Percentiles rank a stretch among this genome's conserved stretches.
Conservation (phyloP, 1,140 invertebrate genomes). For the Fopius arisanus region DNA sequence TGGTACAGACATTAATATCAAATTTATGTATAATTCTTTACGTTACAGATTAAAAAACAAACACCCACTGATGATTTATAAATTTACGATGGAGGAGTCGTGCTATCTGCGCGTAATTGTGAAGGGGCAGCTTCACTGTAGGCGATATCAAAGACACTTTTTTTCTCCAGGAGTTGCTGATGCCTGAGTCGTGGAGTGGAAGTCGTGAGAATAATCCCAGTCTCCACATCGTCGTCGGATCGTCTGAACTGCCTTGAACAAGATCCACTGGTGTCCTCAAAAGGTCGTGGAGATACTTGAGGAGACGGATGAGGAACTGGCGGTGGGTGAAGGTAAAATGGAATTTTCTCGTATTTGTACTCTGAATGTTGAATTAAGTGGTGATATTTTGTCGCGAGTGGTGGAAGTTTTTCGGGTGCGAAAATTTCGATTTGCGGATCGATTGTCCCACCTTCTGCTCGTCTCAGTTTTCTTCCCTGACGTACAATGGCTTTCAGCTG, state of each 20-base stretch:
- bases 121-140: constrained; percentile 84
- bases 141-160: constrained; percentile 92
- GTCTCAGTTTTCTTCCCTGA: constrained; percentile 56
- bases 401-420: constrained; percentile 40
- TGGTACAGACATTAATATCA: not conserved
- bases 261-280: constrained; percentile 50
- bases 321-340: constrained; percentile 72
- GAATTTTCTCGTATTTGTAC: constrained; percentile 74
- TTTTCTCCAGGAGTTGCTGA: constrained; percentile 85
- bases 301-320: constrained; percentile 72
- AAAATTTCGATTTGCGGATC: constrained; percentile 57
- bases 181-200: constrained; percentile 65
- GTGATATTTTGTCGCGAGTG: constrained; percentile 62
- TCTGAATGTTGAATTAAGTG: constrained; percentile 78
- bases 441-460: constrained; percentile 43
- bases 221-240: constrained; percentile 75
- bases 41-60: not conserved
- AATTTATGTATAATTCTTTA: not conserved
- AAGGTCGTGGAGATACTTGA: constrained; percentile 58
- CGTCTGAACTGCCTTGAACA: constrained; percentile 49
- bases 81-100: constrained; percentile 60
- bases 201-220: constrained; percentile 73
- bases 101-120: constrained; percentile 68
- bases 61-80: not conserved
- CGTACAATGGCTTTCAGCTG: constrained; percentile 60